Evolutionary conservation across 2,113 vertebrate genomes (phyloP).

Genomic region (Platycercus adscitus): DNA sequence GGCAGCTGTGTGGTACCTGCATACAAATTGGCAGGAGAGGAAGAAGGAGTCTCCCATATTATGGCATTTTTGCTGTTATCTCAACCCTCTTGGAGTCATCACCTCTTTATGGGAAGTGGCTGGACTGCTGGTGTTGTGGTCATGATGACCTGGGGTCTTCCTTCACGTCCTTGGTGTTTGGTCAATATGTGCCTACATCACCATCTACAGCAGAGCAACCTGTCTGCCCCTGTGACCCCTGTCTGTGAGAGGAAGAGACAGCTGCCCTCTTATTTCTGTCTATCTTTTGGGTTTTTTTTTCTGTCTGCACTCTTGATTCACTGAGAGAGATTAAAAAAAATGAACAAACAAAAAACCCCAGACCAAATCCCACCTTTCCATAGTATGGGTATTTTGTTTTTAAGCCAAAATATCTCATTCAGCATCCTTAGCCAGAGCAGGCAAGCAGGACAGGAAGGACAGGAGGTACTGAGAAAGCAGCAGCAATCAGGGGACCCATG

Average conservation of each 20-base stretch:
- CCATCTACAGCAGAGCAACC: neutral
- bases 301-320: neutral
- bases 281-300: neutral
- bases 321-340: neutral
- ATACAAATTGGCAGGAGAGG: accelerated
- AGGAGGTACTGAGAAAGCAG: neutral
- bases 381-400: neutral
- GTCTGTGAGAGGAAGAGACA: neutral
- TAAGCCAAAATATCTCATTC: neutral
- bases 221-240: neutral
- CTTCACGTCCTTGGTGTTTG: neutral
- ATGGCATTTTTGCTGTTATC: neutral
- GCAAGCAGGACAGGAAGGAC: neutral
- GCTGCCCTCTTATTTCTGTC: neutral
- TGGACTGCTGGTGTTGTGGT: neutral
- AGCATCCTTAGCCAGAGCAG: neutral
- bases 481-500: neutral
- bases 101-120: neutral
- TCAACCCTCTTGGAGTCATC: neutral
- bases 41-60: neutral
- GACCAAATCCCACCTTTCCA: neutral
- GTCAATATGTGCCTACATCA: neutral
- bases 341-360: neutral
- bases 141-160: neutral
- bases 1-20: neutral